Evolutionary conservation across 2,797 vertebrate genomes (phyloP), one percentile per base, ranked within the genome.

Genomic region (Caiman crocodilus): DNA sequence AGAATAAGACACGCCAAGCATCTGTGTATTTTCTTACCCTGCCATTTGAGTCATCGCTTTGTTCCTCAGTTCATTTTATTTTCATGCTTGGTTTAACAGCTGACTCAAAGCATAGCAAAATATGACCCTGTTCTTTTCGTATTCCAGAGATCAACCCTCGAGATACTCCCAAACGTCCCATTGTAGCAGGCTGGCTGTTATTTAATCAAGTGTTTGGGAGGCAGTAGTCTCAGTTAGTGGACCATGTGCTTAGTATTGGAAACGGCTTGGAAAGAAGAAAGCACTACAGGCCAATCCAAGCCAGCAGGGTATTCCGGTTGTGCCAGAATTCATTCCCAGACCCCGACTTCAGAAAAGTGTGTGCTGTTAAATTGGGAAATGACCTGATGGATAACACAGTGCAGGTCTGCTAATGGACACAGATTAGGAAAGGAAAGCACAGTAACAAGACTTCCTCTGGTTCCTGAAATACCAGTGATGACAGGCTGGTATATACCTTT

Each of bases 341-440:
- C 67, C 26, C 4, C 12, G 2, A 1, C 65, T 10, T 20, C 61
- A 18, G 0, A 1, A 15, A 50, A 7, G n/a, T 26, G 14, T 15
- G 0, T 16, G 21, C 59, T 42, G 6, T 0, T 0, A 0, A 0
- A 2, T 64, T 7, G 59, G 16, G 55, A n/a, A 55, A 0, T 20
- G 4, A 14, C 26, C 76, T 56, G 26, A 35, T 17, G 1, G 1
- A 5, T 21, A 77, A 84, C 64, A 32, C 0, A 0, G 14, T 3
- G 5, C 23, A 0, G 3, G 15, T 42, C 73, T 32, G 73, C 15
- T 77, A 58, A 15, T 1, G 0, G 15, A 1, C 3, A 1, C 64
- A 78, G 58, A 32, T 26, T 25, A 65, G 0, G 9, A 2, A 15
- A 14, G 73, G 0, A 8, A 32, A 14, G n/a, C 0, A 15, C 64